A percentile compares a stretch with the other conserved stretches of the same genome.
Evolutionary conservation across 2,113 vertebrate species (phyloP).

Genomic region (Riparia riparia): DNA sequence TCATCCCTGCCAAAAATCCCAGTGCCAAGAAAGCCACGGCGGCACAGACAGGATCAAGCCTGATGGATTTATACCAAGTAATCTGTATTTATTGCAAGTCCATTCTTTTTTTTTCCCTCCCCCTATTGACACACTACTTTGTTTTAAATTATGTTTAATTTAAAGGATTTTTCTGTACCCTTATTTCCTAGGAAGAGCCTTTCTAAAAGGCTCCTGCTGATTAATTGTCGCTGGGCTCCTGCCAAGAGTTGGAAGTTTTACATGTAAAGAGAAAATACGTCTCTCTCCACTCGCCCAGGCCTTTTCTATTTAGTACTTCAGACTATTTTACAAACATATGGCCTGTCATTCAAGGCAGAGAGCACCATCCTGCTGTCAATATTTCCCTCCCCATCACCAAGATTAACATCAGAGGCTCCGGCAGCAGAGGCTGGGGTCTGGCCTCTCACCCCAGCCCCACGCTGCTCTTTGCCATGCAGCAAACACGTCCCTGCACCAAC

Average conservation of each 20-base stretch:
- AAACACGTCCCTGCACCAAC: background rate
- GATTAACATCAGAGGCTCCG: conserved; percentile 25
- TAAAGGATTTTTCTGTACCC: conserved; percentile 59
- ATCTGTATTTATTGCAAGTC: conserved; percentile 3
- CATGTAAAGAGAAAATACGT: conserved; percentile 41
- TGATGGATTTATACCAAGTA: background rate
- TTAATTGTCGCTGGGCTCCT: conserved; percentile 60
- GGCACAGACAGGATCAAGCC: background rate
- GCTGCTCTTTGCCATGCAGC: conserved; percentile 30
- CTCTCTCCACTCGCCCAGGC: conserved; percentile 7
- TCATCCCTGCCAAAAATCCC: background rate
- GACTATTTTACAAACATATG: conserved; percentile 53
- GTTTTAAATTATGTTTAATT: conserved; percentile 68
- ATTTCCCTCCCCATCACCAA: conserved; percentile 60
- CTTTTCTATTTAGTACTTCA: conserved; percentile 31
- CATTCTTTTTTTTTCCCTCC: accelerated
- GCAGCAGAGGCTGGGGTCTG: background rate
- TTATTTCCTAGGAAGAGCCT: conserved; percentile 61
- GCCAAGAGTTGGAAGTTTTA: conserved; percentile 63
- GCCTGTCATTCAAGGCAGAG: conserved; percentile 54
- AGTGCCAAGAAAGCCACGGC: background rate
- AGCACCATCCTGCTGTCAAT: conserved; percentile 55
- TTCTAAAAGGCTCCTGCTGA: conserved; percentile 64
- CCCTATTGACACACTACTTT: conserved; percentile 32
- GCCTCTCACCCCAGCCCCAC: background rate